Evolutionary conservation across 2,888 invertebrate genomes (phyloP).

Genomic region (Tortricodes alternella): DNA sequence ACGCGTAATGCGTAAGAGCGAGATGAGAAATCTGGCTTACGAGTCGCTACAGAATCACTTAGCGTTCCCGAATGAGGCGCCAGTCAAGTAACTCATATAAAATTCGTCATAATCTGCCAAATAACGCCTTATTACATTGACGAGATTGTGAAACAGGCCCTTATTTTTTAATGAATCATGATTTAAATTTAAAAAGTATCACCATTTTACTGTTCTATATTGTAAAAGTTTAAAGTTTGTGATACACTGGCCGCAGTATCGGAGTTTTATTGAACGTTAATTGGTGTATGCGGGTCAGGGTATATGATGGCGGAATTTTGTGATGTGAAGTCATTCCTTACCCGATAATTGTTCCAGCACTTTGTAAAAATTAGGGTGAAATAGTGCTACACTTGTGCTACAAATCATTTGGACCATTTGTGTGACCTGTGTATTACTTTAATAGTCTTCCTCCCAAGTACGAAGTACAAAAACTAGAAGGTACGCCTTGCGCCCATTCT

Average conservation of each 20-base stretch:
- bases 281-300: conserved; percentile 60
- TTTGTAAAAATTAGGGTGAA: background rate
- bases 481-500: background rate
- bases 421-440: too few species aligned
- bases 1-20: too few species aligned
- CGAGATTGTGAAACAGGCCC: too few species aligned
- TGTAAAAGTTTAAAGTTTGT: conserved; percentile 12
- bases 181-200: too few species aligned
- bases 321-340: conserved; percentile 11
- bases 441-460: too few species aligned
- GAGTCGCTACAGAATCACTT: too few species aligned
- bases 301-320: conserved; percentile 48
- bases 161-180: too few species aligned
- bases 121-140: too few species aligned
- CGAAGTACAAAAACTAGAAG: background rate
- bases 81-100: too few species aligned
- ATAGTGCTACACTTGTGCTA: background rate
- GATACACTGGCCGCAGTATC: conserved; percentile 38
- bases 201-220: background rate
- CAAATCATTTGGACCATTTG: background rate
- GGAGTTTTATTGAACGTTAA: conserved; percentile 61
- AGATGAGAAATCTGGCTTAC: too few species aligned
- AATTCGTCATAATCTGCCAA: too few species aligned
- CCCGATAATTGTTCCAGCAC: background rate
- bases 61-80: too few species aligned